Evolutionary conservation across 2,888 invertebrate species (phyloP).

Genomic region (Gortyna flavago): DNA sequence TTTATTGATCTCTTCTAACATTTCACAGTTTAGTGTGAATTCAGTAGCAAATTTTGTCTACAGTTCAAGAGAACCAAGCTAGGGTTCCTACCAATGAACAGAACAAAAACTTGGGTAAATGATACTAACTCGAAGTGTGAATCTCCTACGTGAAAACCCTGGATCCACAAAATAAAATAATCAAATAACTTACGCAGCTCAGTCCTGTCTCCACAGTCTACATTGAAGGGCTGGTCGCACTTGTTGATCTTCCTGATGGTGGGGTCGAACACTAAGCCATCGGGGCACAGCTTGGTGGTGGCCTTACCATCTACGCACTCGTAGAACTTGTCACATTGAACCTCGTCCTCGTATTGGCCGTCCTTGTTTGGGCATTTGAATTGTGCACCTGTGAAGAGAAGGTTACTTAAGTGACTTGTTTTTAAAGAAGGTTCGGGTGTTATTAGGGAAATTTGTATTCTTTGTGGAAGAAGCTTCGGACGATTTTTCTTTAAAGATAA

Average conservation of each 20-base stretch:
- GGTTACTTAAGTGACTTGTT: neutral
- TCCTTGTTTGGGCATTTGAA: constrained; percentile 95
- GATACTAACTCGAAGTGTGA: neutral
- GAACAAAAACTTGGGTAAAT: neutral
- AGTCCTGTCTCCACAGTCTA: constrained; percentile 96
- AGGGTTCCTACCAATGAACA: neutral
- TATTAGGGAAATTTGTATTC: neutral
- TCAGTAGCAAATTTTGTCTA: neutral
- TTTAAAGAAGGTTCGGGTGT: neutral
- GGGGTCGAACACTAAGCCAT: constrained; percentile 97
- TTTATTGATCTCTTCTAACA: neutral
- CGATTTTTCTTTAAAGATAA: neutral
- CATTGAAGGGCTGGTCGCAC: constrained; percentile 97
- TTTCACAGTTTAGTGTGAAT: neutral
- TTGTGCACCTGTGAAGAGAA: constrained; percentile 82
- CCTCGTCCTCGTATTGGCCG: constrained; percentile 94
- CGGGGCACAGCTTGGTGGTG: constrained; percentile 94
- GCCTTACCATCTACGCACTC: constrained; percentile 93
- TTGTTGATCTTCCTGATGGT: constrained; percentile 96
- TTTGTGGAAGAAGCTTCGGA: constrained; percentile 20
- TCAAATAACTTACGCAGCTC: constrained; percentile 94
- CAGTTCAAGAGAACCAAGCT: neutral
- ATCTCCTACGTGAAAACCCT: neutral
- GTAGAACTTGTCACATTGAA: constrained; percentile 97
- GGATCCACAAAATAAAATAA: neutral